Base-by-base conservation (phyloP, 1,140 invertebrate genomes). In the Macrosteles quadrilineatus region DNA sequence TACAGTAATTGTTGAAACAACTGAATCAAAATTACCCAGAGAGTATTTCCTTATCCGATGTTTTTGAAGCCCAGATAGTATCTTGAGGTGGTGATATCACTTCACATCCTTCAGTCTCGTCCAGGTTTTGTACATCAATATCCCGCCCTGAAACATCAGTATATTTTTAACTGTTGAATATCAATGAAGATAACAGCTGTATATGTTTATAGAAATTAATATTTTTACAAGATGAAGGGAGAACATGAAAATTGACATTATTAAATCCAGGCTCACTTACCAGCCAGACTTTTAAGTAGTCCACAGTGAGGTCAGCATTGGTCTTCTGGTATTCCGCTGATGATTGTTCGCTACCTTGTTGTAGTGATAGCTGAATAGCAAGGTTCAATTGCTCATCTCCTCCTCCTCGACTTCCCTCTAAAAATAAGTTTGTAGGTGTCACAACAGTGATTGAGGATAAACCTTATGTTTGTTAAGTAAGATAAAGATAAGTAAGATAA, bases 281-380 rank as follows among this genome's bases (percentile, higher is more conserved):
- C 81, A 0, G 81, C 82, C 30, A 86, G 72, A 30, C 82, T 84
- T 75, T 85, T 85, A 85, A 85, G 75, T 83, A 84, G 71, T 84
- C 83, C 2, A 86, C 84, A 2, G 84, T 84, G 32, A 84, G 75
- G 71, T 85, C 84, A 0, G 83, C 83, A 62, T 73, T 80, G 2
- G 77, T 80, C 71, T 80, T 82, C 40, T 79, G 77, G 71, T 78
- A 81, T 14, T 57, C 57, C 9, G 57, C 2, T 12, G 50, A 40
- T 17, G n/a, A 12, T 2, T 73, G 64, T 53, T 74, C 55, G 29
- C 73, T 68, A 9, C 77, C 74, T 72, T 83, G 82, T 75, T 84
- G 81, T 21, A 84, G 74, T 57, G 82, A 82, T 1, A 84, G 73
- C 72, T 83, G 81, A 36, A 83, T 84, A 2, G 83, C 83, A 9